A percentile compares a stretch with the other conserved stretches of the same genome.
Evolutionary conservation across 2,888 invertebrate species (phyloP).

Genomic region (Epinotia nisella): DNA sequence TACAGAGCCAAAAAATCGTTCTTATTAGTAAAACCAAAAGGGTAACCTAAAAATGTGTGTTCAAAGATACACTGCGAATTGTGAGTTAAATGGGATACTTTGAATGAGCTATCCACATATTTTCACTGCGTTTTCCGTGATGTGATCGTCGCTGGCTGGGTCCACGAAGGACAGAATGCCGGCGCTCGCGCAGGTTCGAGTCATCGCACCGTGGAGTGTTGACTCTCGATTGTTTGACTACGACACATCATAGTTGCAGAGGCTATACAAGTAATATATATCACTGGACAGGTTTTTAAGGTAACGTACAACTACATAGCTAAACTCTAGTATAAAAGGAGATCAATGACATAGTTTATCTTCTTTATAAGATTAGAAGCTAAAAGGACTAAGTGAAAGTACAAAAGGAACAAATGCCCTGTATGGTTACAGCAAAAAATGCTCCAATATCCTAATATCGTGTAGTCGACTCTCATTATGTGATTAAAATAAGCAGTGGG

Average conservation of each 20-base stretch:
- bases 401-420: too few species aligned
- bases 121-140: not conserved
- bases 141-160: conserved; percentile 6
- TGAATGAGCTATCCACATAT: not conserved
- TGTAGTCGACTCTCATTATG: too few species aligned
- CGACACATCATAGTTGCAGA: conserved; percentile 75
- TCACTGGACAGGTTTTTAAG: conserved; percentile 40
- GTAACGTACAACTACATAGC: conserved; percentile 5
- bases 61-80: not conserved
- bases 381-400: too few species aligned
- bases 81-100: not conserved
- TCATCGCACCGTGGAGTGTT: conserved; percentile 82
- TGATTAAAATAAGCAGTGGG: too few species aligned
- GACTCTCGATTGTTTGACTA: conserved; percentile 78
- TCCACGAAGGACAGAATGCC: conserved; percentile 33
- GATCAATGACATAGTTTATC: not conserved
- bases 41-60: too few species aligned
- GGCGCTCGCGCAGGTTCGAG: conserved; percentile 58
- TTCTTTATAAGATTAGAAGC: too few species aligned
- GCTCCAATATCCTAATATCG: too few species aligned
- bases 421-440: too few species aligned
- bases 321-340: not conserved
- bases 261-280: conserved; percentile 46
- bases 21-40: too few species aligned
- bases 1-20: too few species aligned